Evolutionary conservation across 2,888 invertebrate genomes (phyloP).

Genomic region (Rhodophaea formosa): DNA sequence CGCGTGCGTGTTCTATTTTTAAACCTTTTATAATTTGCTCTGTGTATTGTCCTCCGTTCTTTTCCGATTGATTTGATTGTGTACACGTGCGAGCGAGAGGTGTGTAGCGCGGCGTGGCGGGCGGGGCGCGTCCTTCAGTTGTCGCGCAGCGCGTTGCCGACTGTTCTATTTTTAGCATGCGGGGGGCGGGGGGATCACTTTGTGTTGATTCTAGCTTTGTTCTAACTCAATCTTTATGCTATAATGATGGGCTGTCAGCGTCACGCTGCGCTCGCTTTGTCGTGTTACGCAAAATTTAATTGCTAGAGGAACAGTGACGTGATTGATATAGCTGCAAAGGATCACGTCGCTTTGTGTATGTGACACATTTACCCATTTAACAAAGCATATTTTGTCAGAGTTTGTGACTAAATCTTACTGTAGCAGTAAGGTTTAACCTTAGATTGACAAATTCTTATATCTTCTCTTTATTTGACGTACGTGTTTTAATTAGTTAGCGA

Average conservation of each 20-base stretch:
- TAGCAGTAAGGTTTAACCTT: no score
- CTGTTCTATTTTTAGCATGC: conserved; percentile 48
- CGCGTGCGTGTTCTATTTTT: conserved; percentile 70
- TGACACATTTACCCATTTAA: neutral
- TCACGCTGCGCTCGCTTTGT: neutral
- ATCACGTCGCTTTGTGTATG: neutral
- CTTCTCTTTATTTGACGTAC: no score
- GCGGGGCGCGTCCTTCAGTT: conserved; percentile 69
- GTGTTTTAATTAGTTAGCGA: no score
- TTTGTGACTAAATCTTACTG: no score
- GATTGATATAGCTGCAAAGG: neutral
- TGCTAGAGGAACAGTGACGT: neutral
- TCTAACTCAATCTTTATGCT: conserved; percentile 27
- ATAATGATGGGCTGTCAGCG: neutral
- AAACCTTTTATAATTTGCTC: conserved; percentile 52
- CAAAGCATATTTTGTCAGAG: neutral
- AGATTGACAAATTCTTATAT: no score
- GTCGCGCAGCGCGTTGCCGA: conserved; percentile 54
- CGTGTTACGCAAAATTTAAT: neutral
- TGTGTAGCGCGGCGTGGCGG: conserved; percentile 27
- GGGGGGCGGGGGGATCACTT: conserved; percentile 34
- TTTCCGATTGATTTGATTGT: conserved; percentile 27
- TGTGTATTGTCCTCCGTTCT: conserved; percentile 43
- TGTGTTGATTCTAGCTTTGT: conserved; percentile 46
- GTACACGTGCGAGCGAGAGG: conserved; percentile 39